These are phyloP conservation scores for Leuctra nigra DNA, from an alignment of 2,888 invertebrate species.

Conservation along the genomic window DNA sequence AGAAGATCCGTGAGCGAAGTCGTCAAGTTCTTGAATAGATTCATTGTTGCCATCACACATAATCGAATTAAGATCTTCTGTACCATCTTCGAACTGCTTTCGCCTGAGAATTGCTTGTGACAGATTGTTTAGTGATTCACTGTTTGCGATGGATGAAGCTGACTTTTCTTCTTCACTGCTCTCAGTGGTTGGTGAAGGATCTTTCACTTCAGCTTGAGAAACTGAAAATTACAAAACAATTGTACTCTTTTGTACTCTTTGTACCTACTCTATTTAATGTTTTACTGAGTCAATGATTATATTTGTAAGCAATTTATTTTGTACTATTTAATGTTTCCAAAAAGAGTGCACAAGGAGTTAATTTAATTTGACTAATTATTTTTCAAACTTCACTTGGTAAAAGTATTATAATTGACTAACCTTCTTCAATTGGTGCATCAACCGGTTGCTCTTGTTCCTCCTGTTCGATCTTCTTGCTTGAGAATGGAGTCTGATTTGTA, in stretches of 20 bases:
- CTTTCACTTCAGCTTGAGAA: background rate
- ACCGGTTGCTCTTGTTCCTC: too few species aligned
- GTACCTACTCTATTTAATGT: too few species aligned
- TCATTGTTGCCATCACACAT: slow-evolving; percentile 33
- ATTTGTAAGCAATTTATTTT: too few species aligned
- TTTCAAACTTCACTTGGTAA: too few species aligned
- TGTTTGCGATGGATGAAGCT: slow-evolving; percentile 36
- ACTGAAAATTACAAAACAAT: too few species aligned
- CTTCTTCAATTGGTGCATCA: background rate
- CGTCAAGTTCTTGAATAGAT: slow-evolving; percentile 40
- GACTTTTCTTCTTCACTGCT: slow-evolving; percentile 5
- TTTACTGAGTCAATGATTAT: too few species aligned
- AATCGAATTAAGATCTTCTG: slow-evolving; percentile 6
- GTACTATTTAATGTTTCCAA: too few species aligned
- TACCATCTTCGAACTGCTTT: slow-evolving; percentile 44
- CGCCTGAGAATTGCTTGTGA: slow-evolving; percentile 70
- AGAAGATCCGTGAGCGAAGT: slow-evolving; percentile 51
- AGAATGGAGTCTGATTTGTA: slow-evolving; percentile 35
- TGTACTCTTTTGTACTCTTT: too few species aligned
- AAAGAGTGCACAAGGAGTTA: too few species aligned
- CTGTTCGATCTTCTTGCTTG: slow-evolving; percentile 25
- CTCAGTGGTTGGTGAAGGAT: background rate
- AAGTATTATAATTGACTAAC: too few species aligned
- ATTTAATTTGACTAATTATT: too few species aligned
- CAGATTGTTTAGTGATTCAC: slow-evolving; percentile 67